Conservation (phyloP, 2,797 vertebrate species). For the Xenopus petersii region DNA sequence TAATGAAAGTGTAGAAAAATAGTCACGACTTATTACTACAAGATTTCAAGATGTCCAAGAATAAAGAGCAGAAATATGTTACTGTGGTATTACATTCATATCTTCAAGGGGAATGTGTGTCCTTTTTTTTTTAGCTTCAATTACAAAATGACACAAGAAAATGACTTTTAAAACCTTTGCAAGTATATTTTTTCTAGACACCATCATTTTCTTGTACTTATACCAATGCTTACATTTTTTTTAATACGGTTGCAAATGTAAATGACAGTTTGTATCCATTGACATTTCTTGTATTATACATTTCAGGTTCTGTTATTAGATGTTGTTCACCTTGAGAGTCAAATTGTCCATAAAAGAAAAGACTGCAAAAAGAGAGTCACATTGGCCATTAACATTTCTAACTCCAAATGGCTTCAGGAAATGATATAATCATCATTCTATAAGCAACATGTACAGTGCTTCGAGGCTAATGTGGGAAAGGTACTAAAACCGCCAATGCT, state of each 20-base stretch:
- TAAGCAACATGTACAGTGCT: conserved; percentile 18
- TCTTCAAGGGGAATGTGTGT: too few species aligned
- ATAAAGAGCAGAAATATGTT: too few species aligned
- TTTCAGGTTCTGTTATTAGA: conserved; percentile 24
- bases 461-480: neutral
- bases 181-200: conserved; percentile 19
- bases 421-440: conserved; percentile 21
- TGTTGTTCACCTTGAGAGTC: conserved; percentile 31
- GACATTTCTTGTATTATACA: conserved; percentile 8
- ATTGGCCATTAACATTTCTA: conserved; percentile 32
- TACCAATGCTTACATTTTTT: conserved; percentile 51
- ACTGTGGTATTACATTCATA: too few species aligned
- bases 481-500: too few species aligned
- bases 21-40: too few species aligned
- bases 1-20: conserved; percentile 83
- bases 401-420: conserved; percentile 26
- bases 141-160: neutral
- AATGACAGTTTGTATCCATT: neutral
- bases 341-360: conserved; percentile 40
- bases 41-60: too few species aligned
- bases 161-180: conserved; percentile 50
- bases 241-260: conserved; percentile 23
- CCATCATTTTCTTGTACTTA: conserved; percentile 37
- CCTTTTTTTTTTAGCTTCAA: too few species aligned
- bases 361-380: conserved; percentile 9